Evolutionary conservation across 2,888 invertebrate species (phyloP).

Genomic region (Caenorhabditis sp.): DNA sequence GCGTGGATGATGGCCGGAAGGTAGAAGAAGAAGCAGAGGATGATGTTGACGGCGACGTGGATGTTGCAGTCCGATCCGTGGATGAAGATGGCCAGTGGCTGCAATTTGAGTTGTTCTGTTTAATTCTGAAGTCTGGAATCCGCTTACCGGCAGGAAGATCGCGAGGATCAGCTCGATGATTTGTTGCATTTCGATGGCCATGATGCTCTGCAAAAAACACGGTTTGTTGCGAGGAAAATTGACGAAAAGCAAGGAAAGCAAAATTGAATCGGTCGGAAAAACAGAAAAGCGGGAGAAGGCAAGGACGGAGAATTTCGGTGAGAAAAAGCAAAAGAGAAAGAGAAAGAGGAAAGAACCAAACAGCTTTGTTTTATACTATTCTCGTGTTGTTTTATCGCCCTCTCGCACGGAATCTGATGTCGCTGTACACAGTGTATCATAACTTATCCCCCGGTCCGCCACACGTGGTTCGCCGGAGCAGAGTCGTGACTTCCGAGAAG

Average conservation of each 20-base stretch:
- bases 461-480: slow-evolving; percentile 28
- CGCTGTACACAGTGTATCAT: slow-evolving; percentile 20
- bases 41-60: slow-evolving; percentile 73
- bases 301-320: background rate
- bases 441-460: slow-evolving; percentile 13
- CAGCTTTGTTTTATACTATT: slow-evolving; percentile 26
- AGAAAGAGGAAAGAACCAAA: background rate
- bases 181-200: slow-evolving; percentile 74
- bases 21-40: slow-evolving; percentile 74
- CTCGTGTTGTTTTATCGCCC: slow-evolving; percentile 38
- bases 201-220: slow-evolving; percentile 35
- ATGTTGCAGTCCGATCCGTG: slow-evolving; percentile 75
- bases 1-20: slow-evolving; percentile 74
- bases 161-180: slow-evolving; percentile 77
- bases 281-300: background rate
- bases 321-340: background rate
- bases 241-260: background rate
- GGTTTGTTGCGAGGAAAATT: background rate
- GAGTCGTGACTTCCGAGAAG: slow-evolving; percentile 22
- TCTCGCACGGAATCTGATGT: slow-evolving; percentile 23
- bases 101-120: slow-evolving; percentile 25
- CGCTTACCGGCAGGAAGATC: slow-evolving; percentile 74
- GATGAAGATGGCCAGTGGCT: slow-evolving; percentile 76
- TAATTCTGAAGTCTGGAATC: background rate
- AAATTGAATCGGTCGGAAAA: background rate